A percentile compares a stretch with the other conserved stretches of the same genome.
Evolutionary conservation across 53 echinoderm and acorn worm species (phyloP).

Genomic region (Antedon mediterranea): DNA sequence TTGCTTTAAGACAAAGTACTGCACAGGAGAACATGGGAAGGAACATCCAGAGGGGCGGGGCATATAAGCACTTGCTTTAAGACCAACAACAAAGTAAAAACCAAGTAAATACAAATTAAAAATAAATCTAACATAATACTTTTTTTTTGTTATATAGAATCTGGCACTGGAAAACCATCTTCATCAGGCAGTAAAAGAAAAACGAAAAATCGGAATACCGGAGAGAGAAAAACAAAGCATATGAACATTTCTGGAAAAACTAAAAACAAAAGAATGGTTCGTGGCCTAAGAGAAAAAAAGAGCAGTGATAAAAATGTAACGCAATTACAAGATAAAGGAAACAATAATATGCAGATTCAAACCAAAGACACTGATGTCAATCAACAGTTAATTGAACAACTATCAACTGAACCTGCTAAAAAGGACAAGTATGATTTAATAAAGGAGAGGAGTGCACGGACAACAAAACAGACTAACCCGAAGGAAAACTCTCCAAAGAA

Average conservation of each 20-base stretch:
- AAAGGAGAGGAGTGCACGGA: constrained; percentile 60
- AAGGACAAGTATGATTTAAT: constrained; percentile 97
- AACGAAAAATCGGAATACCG: constrained; percentile 2
- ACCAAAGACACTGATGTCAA: background rate
- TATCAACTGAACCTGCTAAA: constrained; percentile 2
- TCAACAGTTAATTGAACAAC: background rate
- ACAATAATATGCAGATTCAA: background rate
- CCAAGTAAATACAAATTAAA: too few relatives aligned
- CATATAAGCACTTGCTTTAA: too few relatives aligned
- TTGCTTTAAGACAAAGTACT: too few relatives aligned
- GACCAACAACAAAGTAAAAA: too few relatives aligned
- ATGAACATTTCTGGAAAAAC: constrained; percentile 56
- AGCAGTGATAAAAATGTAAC: constrained; percentile 5
- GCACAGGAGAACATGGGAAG: too few relatives aligned
- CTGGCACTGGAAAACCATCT: background rate
- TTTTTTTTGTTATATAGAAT: background rate
- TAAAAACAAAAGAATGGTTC: constrained; percentile 37
- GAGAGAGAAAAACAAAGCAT: constrained; percentile 33
- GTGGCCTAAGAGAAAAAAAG: constrained; percentile 43
- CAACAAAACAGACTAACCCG: constrained; percentile 33
- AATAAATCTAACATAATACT: too few relatives aligned
- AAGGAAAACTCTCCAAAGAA: constrained; percentile 20
- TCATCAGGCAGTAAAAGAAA: background rate
- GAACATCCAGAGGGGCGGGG: too few relatives aligned
- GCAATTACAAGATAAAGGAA: constrained; percentile 11